A percentile compares a stretch with the other conserved stretches of the same genome.
Evolutionary conservation across 2,797 vertebrate species (phyloP).

Genomic region (Coregonus suidteri): DNA sequence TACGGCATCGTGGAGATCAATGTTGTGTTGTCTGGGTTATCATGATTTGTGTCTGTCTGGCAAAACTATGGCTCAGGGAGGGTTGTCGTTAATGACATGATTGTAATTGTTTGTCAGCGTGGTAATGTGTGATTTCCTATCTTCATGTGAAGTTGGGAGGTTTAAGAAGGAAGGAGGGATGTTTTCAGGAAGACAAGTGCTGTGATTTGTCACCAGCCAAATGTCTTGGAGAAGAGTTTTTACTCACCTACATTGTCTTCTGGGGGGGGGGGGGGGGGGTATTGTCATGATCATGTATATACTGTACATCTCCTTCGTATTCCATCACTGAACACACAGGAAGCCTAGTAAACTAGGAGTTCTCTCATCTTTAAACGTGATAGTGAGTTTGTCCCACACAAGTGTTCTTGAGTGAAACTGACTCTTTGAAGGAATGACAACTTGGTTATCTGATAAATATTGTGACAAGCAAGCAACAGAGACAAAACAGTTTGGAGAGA

Average conservation of each 20-base stretch:
- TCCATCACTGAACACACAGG: conserved; percentile 10
- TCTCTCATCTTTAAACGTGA: conserved; percentile 9
- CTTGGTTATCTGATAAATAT: conserved; percentile 2
- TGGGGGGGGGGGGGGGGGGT: not conserved
- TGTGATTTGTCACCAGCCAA: conserved; percentile 90
- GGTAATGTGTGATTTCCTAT: conserved; percentile 90
- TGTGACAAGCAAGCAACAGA: conserved; percentile 19
- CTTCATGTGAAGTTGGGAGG: conserved; percentile 89
- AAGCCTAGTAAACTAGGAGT: not conserved
- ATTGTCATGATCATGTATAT: conserved; percentile 38
- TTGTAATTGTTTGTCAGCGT: conserved; percentile 94
- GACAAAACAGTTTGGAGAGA: conserved; percentile 5
- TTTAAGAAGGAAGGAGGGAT: conserved; percentile 90
- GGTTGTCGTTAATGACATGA: conserved; percentile 91
- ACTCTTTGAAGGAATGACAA: not conserved
- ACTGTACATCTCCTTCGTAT: not conserved
- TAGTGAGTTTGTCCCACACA: not conserved
- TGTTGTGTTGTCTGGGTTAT: conserved; percentile 51
- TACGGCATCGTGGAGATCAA: conserved; percentile 41
- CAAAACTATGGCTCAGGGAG: conserved; percentile 74
- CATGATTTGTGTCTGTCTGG: conserved; percentile 60
- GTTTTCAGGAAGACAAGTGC: conserved; percentile 92
- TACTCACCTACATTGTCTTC: conserved; percentile 55
- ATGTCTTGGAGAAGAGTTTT: conserved; percentile 73
- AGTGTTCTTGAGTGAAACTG: not conserved